Evolutionary conservation across 2,888 invertebrate genomes (phyloP).

Genomic region (Pasiphila rectangulata): DNA sequence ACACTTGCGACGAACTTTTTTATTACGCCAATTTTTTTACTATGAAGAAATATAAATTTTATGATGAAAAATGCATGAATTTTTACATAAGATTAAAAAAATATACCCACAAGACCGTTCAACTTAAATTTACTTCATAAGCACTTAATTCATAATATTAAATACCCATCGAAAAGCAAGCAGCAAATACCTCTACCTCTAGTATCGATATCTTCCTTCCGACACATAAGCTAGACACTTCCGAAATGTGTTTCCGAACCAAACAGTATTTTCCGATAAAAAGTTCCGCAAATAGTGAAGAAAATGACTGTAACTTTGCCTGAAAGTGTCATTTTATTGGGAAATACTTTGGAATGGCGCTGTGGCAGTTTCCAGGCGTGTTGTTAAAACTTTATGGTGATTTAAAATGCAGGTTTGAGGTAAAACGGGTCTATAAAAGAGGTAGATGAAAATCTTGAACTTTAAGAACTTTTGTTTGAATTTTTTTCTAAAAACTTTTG

Average conservation of each 20-base stretch:
- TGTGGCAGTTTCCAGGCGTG: conserved; percentile 24
- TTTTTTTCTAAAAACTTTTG: background rate
- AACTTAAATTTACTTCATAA: no score
- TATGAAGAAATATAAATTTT: no score
- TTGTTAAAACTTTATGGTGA: conserved; percentile 30
- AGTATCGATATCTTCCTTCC: conserved; percentile 14
- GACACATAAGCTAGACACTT: conserved; percentile 21
- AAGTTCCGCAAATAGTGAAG: conserved; percentile 41
- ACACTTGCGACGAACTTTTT: background rate
- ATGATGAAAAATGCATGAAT: no score
- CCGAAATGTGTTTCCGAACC: conserved; percentile 36
- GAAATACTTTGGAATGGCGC: conserved; percentile 46
- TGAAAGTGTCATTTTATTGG: conserved; percentile 51
- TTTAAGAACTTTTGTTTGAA: background rate
- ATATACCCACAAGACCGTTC: no score
- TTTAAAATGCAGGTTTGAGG: conserved; percentile 30
- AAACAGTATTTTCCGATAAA: conserved; percentile 42
- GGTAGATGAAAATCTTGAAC: background rate
- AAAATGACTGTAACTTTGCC: conserved; percentile 50
- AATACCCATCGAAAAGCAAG: no score
- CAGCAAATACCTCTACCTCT: no score
- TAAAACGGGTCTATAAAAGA: conserved; percentile 2
- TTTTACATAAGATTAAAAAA: no score
- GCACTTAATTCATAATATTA: no score
- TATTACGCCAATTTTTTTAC: background rate